Conservation (phyloP, 2,113 vertebrate species). For the Heterotis niloticus region DNA sequence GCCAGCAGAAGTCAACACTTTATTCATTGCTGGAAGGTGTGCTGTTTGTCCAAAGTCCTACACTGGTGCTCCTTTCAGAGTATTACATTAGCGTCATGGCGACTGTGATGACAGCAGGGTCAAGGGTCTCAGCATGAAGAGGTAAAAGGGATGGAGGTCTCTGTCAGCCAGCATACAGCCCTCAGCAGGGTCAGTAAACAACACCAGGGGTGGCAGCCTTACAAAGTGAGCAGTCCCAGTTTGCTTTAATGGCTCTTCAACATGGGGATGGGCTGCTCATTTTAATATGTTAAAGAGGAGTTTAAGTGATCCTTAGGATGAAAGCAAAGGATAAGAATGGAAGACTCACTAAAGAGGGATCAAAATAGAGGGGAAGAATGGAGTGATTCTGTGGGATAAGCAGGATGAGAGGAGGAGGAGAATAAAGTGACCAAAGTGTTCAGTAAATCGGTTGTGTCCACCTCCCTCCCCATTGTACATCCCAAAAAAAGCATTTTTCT, state of each 20-base stretch:
- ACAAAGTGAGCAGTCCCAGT: constrained; percentile 61
- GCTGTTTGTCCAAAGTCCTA: constrained; percentile 41
- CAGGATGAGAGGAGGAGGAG: constrained; percentile 50
- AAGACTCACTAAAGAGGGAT: constrained; percentile 55
- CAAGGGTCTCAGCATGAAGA: constrained; percentile 48
- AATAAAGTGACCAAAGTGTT: not conserved
- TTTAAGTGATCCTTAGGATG: constrained; percentile 56
- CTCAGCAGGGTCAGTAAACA: constrained; percentile 64
- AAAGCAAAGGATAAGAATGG: constrained; percentile 61
- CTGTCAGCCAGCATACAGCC: constrained; percentile 43
- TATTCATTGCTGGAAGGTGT: constrained; percentile 52
- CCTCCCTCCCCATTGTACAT: not conserved
- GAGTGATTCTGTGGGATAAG: not conserved
- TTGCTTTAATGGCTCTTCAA: constrained; percentile 68
- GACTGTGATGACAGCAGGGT: constrained; percentile 44
- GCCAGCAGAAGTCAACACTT: no score
- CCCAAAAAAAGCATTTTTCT: not conserved
- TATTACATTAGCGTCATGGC: constrained; percentile 58
- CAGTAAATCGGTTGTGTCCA: not conserved
- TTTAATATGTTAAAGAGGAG: constrained; percentile 64
- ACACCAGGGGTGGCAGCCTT: constrained; percentile 42
- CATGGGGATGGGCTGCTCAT: constrained; percentile 55
- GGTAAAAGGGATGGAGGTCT: constrained; percentile 36
- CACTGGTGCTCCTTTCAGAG: constrained; percentile 59
- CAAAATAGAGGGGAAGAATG: constrained; percentile 50